Conservation (phyloP, 2,797 vertebrate species). For the Lacerta bilineata region DNA sequence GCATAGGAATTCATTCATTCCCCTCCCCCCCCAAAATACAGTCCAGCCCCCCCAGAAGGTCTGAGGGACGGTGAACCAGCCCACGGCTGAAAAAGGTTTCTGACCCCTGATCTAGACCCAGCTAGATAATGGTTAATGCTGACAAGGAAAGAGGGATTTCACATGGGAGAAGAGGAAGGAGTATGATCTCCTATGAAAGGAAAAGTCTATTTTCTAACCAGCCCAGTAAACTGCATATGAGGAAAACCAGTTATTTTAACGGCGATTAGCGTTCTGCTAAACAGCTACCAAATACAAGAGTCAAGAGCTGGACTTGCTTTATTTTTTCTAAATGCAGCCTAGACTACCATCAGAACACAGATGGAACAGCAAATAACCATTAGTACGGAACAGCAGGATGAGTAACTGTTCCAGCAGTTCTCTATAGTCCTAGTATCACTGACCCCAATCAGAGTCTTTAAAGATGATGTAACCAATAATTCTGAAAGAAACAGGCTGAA, state of each 20-base stretch:
- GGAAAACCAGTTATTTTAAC: slow-evolving; percentile 36
- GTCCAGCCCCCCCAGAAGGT: too few species aligned
- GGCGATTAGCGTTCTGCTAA: slow-evolving; percentile 54
- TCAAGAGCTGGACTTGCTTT: slow-evolving; percentile 30
- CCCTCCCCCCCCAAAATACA: too few species aligned
- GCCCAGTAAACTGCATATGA: background rate
- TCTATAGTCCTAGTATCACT: background rate
- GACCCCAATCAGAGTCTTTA: slow-evolving; percentile 20
- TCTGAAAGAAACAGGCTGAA: background rate
- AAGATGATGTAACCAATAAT: slow-evolving; percentile 28
- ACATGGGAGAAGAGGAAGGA: background rate
- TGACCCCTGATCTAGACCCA: background rate
- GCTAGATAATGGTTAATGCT: background rate
- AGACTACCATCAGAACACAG: slow-evolving; percentile 5
- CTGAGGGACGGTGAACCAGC: too few species aligned
- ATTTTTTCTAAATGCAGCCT: background rate
- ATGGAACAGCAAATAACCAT: background rate
- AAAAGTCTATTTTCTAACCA: background rate
- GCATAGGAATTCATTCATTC: too few species aligned
- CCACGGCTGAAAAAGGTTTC: too few species aligned
- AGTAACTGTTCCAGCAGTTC: slow-evolving; percentile 9
- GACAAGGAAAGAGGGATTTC: background rate
- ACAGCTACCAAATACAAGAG: background rate
- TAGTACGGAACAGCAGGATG: slow-evolving; percentile 20
- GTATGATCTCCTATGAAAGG: background rate